Evolutionary conservation across 2,888 invertebrate genomes (phyloP).

Genomic region (Cryptus viduatorius): DNA sequence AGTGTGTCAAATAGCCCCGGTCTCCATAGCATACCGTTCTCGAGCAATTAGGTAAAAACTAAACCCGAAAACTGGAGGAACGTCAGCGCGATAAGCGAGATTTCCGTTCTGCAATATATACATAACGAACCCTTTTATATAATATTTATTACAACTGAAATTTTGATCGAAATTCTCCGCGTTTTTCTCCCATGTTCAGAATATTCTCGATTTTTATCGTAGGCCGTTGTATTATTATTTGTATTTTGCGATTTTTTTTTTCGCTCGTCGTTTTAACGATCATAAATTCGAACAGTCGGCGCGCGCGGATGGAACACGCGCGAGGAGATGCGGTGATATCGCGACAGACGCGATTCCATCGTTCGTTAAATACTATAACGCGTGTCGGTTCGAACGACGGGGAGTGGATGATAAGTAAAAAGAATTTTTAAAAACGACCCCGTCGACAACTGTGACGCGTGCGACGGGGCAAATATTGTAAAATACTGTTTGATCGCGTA

Average conservation of each 20-base stretch:
- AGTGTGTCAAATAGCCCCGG: not conserved
- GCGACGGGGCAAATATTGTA: constrained; percentile 64
- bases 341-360: constrained; percentile 65
- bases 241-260: constrained; percentile 51
- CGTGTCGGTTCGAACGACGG: constrained; percentile 69
- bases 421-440: constrained; percentile 51
- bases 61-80: constrained; percentile 24
- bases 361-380: constrained; percentile 55
- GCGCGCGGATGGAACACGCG: constrained; percentile 30
- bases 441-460: constrained; percentile 35
- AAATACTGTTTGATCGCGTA: constrained; percentile 67
- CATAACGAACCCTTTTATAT: constrained; percentile 36
- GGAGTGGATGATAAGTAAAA: constrained; percentile 62
- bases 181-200: constrained; percentile 53
- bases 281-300: constrained; percentile 70
- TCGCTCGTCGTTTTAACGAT: constrained; percentile 60
- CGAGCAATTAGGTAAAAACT: constrained; percentile 27
- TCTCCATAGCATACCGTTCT: constrained; percentile 28
- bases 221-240: constrained; percentile 45
- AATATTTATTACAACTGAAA: constrained; percentile 60
- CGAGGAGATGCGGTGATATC: constrained; percentile 68
- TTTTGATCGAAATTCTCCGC: constrained; percentile 32
- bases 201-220: constrained; percentile 67
- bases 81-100: constrained; percentile 58
- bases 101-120: constrained; percentile 60